A percentile compares a stretch with the other conserved stretches of the same genome.
Conservation (phyloP, 2,113 vertebrate genomes). For the Trogon melanurus region DNA sequence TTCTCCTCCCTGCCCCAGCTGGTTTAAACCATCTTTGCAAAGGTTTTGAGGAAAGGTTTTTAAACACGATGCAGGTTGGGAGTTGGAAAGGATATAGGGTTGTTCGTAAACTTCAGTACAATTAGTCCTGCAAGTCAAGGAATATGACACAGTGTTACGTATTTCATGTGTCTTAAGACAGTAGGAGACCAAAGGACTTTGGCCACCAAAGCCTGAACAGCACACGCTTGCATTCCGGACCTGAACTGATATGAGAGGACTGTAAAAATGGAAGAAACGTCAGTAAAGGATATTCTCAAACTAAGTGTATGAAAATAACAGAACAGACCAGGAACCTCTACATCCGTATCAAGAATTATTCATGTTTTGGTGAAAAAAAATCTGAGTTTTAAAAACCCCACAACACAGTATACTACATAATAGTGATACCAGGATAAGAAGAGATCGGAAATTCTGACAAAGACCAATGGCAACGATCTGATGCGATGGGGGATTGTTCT, state of each 20-base stretch:
- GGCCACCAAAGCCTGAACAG: slow-evolving; percentile 57
- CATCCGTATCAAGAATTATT: background rate
- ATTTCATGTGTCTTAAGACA: slow-evolving; percentile 47
- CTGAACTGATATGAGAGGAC: slow-evolving; percentile 38
- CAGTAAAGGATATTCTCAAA: background rate
- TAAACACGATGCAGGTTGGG: background rate
- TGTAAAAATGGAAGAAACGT: background rate
- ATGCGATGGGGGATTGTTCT: background rate
- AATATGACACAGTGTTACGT: background rate
- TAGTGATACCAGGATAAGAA: background rate
- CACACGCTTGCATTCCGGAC: slow-evolving; percentile 46
- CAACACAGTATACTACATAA: background rate
- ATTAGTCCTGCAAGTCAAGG: slow-evolving; percentile 1
- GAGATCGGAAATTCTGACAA: background rate
- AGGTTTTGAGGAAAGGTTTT: slow-evolving; percentile 17
- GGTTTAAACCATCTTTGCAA: slow-evolving; percentile 35
- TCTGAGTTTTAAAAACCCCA: background rate
- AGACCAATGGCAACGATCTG: background rate
- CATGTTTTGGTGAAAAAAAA: background rate
- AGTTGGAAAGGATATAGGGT: slow-evolving; percentile 61
- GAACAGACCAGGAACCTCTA: background rate
- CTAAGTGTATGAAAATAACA: background rate
- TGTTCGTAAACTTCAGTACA: slow-evolving; percentile 48
- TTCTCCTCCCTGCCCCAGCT: slow-evolving; percentile 25
- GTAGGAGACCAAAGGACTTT: slow-evolving; percentile 61